phyloP scores from a whole-genome alignment of 2,113 vertebrate species.

The Cettia cetti region DNA sequence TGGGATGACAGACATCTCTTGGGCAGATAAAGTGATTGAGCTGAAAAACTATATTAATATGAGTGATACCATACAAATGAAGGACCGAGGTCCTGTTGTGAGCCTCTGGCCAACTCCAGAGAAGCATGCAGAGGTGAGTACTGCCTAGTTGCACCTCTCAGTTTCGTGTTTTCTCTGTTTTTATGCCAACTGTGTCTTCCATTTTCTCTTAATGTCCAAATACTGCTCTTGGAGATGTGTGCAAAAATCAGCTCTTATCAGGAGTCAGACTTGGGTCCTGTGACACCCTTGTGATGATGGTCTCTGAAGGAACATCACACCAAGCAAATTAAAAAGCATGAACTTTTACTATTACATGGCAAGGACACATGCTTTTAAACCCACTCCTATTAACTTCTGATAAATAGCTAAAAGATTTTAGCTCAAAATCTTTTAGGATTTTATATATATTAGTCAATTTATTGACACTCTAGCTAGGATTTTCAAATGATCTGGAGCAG shows the following conservation, averaged over 20 bases:
- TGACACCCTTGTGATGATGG: background rate
- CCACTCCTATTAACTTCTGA: background rate
- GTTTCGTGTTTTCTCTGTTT: background rate
- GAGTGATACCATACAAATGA: slow-evolving; percentile 80
- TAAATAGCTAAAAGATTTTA: background rate
- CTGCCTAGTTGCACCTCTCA: background rate
- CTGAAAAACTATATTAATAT: slow-evolving; percentile 82
- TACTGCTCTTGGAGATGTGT: background rate
- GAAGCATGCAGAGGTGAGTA: slow-evolving; percentile 76
- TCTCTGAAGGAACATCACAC: background rate
- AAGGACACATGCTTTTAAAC: background rate
- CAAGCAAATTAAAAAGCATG: background rate
- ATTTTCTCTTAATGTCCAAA: background rate
- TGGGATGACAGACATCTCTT: slow-evolving; percentile 91
- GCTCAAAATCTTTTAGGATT: background rate
- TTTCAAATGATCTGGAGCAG: background rate
- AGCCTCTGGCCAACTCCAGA: slow-evolving; percentile 85
- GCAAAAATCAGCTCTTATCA: background rate
- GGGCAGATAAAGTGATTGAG: slow-evolving; percentile 91
- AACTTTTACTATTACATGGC: background rate
- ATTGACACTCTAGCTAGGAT: background rate
- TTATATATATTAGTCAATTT: background rate
- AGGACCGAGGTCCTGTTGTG: slow-evolving; percentile 90
- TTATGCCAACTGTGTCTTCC: background rate
- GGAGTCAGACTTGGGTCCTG: background rate